Evolutionary conservation across 2,888 invertebrate genomes (phyloP).

Genomic region (Phalera bucephala): DNA sequence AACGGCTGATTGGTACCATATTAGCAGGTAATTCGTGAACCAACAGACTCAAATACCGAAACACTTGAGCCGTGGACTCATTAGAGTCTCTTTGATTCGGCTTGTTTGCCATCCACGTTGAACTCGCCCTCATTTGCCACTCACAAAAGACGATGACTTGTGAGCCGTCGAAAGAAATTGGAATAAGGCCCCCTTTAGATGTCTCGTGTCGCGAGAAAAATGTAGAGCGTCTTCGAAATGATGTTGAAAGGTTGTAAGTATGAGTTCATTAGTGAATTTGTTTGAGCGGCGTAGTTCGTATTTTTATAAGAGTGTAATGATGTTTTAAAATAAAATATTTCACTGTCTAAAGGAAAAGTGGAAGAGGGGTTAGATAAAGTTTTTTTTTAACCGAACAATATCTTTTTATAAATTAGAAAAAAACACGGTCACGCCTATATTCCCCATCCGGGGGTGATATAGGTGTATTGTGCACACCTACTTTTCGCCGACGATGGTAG

Average conservation of each 20-base stretch:
- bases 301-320: no score
- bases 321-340: no score
- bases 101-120: slow-evolving; percentile 50
- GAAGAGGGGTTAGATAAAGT: no score
- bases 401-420: no score
- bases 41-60: slow-evolving; percentile 29
- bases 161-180: slow-evolving; percentile 38
- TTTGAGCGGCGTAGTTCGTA: neutral
- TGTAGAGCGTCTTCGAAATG: slow-evolving; percentile 10
- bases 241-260: neutral
- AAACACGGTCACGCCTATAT: no score
- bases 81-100: slow-evolving; percentile 50
- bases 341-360: no score
- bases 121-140: slow-evolving; percentile 49
- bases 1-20: slow-evolving; percentile 24
- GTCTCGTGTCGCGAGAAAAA: slow-evolving; percentile 15
- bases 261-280: neutral
- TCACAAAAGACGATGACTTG: slow-evolving; percentile 44
- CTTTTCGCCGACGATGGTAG: no score
- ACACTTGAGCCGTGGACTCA: slow-evolving; percentile 46
- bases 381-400: no score
- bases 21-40: slow-evolving; percentile 14
- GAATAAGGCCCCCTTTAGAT: slow-evolving; percentile 34
- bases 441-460: no score
- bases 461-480: no score